Conservation (phyloP, 92 coral and sea anemone species). For the Zoanthus solanderi region DNA sequence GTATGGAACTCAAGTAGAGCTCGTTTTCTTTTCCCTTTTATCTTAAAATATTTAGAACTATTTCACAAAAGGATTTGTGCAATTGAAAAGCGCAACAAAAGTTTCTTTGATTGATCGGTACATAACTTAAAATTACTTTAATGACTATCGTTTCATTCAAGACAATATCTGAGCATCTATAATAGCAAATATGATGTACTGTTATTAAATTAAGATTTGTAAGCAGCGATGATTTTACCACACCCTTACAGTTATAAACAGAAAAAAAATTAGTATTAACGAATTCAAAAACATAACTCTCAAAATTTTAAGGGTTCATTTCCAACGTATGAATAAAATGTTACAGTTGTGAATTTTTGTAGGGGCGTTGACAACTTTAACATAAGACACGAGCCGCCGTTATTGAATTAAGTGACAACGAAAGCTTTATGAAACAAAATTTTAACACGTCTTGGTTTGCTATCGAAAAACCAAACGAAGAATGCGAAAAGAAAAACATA, state of each 20-base stretch:
- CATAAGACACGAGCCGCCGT: neutral
- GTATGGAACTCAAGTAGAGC: too few relatives aligned
- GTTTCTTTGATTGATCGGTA: neutral
- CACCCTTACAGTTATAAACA: neutral
- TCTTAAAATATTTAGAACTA: neutral
- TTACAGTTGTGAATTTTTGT: neutral
- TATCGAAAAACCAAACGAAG: neutral
- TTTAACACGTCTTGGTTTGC: neutral
- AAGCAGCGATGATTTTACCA: neutral
- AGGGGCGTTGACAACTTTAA: neutral
- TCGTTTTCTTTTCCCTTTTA: neutral
- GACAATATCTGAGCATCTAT: slow-evolving; percentile 18
- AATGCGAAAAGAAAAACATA: too few relatives aligned
- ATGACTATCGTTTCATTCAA: slow-evolving; percentile 17
- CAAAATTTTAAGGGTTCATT: neutral
- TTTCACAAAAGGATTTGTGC: neutral
- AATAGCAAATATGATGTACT: neutral
- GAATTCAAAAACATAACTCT: neutral
- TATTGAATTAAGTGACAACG: neutral
- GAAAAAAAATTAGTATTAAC: neutral
- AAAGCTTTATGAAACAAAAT: neutral
- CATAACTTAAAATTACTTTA: slow-evolving; percentile 17
- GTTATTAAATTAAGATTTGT: neutral
- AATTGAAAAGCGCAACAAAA: neutral
- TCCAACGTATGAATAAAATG: neutral